Base-by-base conservation (phyloP, 2,888 invertebrate species). In the Rhorus exstirpatorius region DNA sequence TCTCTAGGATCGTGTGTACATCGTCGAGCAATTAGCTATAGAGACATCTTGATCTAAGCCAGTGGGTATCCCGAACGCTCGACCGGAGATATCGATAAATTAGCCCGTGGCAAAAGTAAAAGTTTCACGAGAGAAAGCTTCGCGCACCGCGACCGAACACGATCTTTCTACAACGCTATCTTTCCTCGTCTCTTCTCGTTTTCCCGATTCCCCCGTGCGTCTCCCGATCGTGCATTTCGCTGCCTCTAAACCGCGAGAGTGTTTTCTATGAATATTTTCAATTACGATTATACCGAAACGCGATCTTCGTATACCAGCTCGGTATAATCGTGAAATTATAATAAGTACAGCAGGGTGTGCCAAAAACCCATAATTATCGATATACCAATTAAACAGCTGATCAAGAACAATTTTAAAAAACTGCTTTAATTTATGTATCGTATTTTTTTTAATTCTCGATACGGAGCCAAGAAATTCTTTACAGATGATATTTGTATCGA, bases 91-190 rank as follows among this genome's bases (percentile, higher is more conserved):
- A 68, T 79, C 85, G 84, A 83, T 86, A 86, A 86, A 89, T 88
- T 86, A 81, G 90, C 89, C 90, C 80, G 87, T 88, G 90, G 91
- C 91, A 92, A 92, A 92, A 92, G 92, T 92, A 92, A 92, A 92
- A 92, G 92, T 92, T 89, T 86, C 89, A n/a, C 89, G 74, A 88
- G 92, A 91, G 92, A 92, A 92, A 92, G 92, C 90, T 85, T 75
- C 82, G 78, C 51, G 53, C 31, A 31, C 63, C 61, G 14, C 31
- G 26, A 35, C 67, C 53, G 38, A 21, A 49, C 63, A 58, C 65
- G 65, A 81, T 78, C 72, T 74, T 61, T 74, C 53, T 51, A 35
- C 53, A n/a, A n/a, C n/a, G 31, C 44, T 79, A 51, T 53, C 17
- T 68, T 77, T 53, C 49, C 60, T 19, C 35, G 14, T 67, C 55